phyloP scores from a whole-genome alignment of 1,140 invertebrate species.

The Cotesia vestalis region DNA sequence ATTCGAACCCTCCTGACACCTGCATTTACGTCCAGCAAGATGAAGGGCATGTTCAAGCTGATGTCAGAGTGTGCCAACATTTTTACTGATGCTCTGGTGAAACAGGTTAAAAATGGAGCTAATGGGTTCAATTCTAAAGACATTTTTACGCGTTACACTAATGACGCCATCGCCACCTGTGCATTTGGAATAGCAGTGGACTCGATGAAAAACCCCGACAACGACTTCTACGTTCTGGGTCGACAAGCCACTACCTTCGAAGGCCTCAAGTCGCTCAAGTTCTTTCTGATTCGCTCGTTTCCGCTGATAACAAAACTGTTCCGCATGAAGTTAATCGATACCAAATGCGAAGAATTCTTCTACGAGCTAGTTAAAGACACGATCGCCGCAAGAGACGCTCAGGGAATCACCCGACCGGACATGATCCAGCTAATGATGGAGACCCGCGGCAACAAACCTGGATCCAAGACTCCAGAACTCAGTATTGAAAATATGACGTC shows the following conservation, averaged over 20 bases:
- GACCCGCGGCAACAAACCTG: slow-evolving; percentile 36
- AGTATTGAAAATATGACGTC: slow-evolving; percentile 68
- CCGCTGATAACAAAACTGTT: slow-evolving; percentile 24
- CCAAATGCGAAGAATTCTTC: slow-evolving; percentile 46
- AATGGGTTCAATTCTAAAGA: slow-evolving; percentile 30
- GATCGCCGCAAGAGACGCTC: slow-evolving; percentile 46
- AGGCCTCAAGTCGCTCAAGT: slow-evolving; percentile 3
- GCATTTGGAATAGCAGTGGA: slow-evolving; percentile 46
- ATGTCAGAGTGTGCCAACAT: slow-evolving; percentile 1
- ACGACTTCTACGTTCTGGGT: slow-evolving; percentile 63
- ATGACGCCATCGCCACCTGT: slow-evolving; percentile 45
- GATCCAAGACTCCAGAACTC: slow-evolving; percentile 50
- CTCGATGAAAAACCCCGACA: slow-evolving; percentile 55
- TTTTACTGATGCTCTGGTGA: background rate
- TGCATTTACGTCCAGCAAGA: background rate
- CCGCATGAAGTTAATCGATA: slow-evolving; percentile 17
- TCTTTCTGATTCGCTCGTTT: slow-evolving; percentile 14
- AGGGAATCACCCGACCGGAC: slow-evolving; percentile 47
- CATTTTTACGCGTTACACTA: slow-evolving; percentile 44
- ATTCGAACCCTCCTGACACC: background rate
- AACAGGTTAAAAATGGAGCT: background rate
- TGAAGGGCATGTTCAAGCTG: background rate
- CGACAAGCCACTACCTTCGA: slow-evolving; percentile 46
- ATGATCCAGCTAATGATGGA: slow-evolving; percentile 59
- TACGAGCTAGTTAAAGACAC: slow-evolving; percentile 48